These are phyloP conservation scores for Pararge aegeria DNA, from an alignment of 1,140 invertebrate genomes.

Conservation along the genomic window DNA sequence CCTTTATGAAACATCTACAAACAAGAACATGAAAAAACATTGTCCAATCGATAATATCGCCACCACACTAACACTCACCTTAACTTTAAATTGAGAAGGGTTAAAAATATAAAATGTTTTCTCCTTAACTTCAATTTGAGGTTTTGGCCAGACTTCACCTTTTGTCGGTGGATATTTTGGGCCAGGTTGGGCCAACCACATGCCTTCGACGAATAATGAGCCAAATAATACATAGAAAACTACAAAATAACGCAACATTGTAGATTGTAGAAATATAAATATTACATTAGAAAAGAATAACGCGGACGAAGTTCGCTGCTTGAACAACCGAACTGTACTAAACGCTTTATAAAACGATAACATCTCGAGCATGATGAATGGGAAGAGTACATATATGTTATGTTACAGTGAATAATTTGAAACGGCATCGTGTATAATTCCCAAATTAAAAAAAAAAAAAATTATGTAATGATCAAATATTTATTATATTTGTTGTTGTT, in stretches of 20 bases:
- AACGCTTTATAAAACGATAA: neutral
- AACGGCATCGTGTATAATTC: too few relatives aligned
- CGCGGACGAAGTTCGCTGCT: neutral
- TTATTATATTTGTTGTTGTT: too few relatives aligned
- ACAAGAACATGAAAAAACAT: neutral
- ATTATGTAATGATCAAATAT: too few relatives aligned
- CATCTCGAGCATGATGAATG: too few relatives aligned
- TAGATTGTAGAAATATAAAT: constrained; percentile 2
- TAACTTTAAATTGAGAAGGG: constrained; percentile 63
- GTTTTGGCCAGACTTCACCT: constrained; percentile 81
- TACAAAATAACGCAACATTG: constrained; percentile 32
- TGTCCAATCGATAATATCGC: constrained; percentile 33
- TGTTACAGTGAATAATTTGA: too few relatives aligned
- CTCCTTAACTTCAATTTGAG: constrained; percentile 59
- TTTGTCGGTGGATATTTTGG: constrained; percentile 68
- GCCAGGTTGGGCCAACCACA: constrained; percentile 54
- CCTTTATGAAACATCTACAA: too few relatives aligned
- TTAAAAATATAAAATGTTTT: constrained; percentile 53
- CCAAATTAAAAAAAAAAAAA: too few relatives aligned
- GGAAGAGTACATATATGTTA: too few relatives aligned
- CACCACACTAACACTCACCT: constrained; percentile 52
- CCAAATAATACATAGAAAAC: constrained; percentile 30
- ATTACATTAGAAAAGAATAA: neutral
- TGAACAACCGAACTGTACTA: neutral
- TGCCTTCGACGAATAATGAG: constrained; percentile 25